phyloP scores from a whole-genome alignment of 2,113 vertebrate genomes.

The Mirza zaza region DNA sequence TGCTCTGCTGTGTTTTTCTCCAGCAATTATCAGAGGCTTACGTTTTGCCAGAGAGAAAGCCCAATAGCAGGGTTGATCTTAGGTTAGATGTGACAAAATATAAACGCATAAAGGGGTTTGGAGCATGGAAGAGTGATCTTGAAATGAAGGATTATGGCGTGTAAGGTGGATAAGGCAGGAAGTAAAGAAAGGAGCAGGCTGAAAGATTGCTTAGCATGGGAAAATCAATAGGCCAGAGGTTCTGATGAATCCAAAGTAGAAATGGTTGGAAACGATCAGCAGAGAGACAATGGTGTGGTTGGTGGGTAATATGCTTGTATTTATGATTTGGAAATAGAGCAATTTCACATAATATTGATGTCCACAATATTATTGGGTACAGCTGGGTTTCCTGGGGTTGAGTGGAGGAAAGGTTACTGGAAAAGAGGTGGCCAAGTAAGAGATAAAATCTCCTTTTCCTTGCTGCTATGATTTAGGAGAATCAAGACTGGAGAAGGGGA shows the following conservation, averaged over 20 bases:
- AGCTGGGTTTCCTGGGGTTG: neutral
- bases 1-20: neutral
- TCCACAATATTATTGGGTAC: neutral
- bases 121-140: neutral
- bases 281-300: neutral
- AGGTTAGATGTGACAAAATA: neutral
- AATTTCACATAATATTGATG: neutral
- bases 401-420: neutral
- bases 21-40: neutral
- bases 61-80: neutral
- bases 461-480: neutral
- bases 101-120: neutral
- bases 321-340: neutral
- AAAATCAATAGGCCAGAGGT: neutral
- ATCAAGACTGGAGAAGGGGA: neutral
- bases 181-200: neutral
- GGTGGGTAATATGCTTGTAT: neutral
- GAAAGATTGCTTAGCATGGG: neutral
- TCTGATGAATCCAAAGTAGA: neutral
- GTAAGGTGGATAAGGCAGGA: neutral
- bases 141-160: neutral
- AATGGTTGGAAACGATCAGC: neutral
- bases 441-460: neutral
- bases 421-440: neutral
- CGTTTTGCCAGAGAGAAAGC: neutral